These are phyloP conservation scores for Hydrotaea cyrtoneurina DNA, from an alignment of 2,888 invertebrate species.

Conservation along the genomic window DNA sequence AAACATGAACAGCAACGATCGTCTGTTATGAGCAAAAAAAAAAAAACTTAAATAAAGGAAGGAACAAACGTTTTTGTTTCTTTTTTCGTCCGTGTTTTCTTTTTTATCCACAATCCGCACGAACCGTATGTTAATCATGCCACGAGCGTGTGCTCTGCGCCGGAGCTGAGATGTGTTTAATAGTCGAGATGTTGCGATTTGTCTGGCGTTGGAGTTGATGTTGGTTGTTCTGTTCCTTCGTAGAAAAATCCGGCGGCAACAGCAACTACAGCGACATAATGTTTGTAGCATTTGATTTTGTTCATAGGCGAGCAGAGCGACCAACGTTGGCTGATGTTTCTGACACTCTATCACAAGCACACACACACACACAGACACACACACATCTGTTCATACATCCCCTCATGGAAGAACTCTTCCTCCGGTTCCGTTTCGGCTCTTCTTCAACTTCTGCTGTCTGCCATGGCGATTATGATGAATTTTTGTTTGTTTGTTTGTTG, in stretches of 20 bases:
- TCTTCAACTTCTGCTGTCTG: conserved; percentile 28
- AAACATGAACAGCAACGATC: background rate
- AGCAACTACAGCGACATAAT: conserved; percentile 21
- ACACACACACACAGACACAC: too few relatives aligned
- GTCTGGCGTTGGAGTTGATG: conserved; percentile 54
- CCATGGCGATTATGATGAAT: conserved; percentile 25
- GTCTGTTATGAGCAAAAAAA: background rate
- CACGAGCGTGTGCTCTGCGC: background rate
- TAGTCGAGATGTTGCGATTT: conserved; percentile 50
- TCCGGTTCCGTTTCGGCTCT: conserved; percentile 1
- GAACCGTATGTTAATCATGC: conserved; percentile 36
- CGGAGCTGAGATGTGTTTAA: background rate
- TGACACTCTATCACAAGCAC: conserved; percentile 1
- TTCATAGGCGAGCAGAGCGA: background rate
- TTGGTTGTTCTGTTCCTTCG: conserved; percentile 39
- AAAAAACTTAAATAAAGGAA: conserved; percentile 14
- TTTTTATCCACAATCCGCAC: conserved; percentile 21
- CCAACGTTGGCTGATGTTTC: conserved; percentile 17
- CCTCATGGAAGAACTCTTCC: conserved; percentile 12
- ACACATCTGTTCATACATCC: too few relatives aligned
- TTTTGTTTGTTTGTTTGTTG: conserved; percentile 35
- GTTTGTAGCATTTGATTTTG: conserved; percentile 5
- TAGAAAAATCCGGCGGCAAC: conserved; percentile 35
- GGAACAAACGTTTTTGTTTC: background rate
- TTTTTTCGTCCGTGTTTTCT: conserved; percentile 14